These are phyloP conservation scores for Linnaemya vulpina DNA, from an alignment of 2,888 invertebrate species.

Conservation along the genomic window DNA sequence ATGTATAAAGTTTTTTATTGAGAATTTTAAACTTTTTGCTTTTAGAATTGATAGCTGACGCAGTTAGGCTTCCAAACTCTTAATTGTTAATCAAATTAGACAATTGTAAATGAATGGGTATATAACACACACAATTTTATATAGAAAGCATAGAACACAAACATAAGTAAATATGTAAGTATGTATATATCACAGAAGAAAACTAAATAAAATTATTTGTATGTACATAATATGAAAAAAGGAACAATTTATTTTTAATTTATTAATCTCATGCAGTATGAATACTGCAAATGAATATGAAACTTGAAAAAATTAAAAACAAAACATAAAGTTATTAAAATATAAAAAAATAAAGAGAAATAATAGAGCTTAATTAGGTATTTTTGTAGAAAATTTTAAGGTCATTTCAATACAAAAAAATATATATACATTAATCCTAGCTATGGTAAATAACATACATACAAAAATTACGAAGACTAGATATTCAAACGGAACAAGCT, in stretches of 20 bases:
- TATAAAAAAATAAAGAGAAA: too few relatives aligned
- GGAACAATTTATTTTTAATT: background rate
- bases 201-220: background rate
- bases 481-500: too few relatives aligned
- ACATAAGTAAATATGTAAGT: too few relatives aligned
- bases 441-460: too few relatives aligned
- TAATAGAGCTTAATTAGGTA: background rate
- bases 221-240: too few relatives aligned
- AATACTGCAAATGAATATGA: background rate
- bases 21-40: conserved; percentile 37
- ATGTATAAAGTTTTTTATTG: background rate
- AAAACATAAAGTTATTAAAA: background rate
- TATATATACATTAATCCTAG: too few relatives aligned
- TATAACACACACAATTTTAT: background rate
- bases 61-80: conserved; percentile 16
- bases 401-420: too few relatives aligned
- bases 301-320: background rate
- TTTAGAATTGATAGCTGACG: conserved; percentile 52
- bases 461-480: too few relatives aligned
- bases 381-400: too few relatives aligned
- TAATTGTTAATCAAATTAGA: conserved; percentile 10
- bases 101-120: conserved; percentile 15
- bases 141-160: background rate
- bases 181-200: too few relatives aligned
- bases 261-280: background rate